phyloP scores from a whole-genome alignment of 2,113 vertebrate genomes.

The Hepsetus odoe region DNA sequence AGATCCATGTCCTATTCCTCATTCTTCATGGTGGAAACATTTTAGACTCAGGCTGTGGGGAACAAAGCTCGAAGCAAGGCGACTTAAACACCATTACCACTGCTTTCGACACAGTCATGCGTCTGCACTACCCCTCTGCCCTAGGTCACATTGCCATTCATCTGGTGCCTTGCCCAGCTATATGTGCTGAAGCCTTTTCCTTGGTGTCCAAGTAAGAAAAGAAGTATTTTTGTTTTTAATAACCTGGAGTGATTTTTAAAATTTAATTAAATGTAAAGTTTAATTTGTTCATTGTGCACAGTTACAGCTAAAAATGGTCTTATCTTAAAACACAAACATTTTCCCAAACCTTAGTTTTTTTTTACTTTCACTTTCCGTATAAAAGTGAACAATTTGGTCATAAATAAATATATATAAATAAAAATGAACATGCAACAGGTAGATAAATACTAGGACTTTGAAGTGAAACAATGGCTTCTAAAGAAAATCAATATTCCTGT shows the following conservation, averaged over 20 bases:
- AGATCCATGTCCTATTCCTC: constrained; percentile 70
- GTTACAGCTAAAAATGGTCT: too few relatives aligned
- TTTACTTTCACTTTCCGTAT: too few relatives aligned
- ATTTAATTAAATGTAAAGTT: too few relatives aligned
- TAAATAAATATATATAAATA: too few relatives aligned
- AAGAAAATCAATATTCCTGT: too few relatives aligned
- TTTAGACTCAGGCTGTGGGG: constrained; percentile 90
- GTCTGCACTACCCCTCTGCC: constrained; percentile 92
- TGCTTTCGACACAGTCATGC: constrained; percentile 91
- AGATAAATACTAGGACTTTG: not conserved
- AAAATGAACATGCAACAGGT: too few relatives aligned
- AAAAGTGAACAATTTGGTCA: too few relatives aligned
- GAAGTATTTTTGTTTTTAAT: not conserved
- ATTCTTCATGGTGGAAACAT: constrained; percentile 95
- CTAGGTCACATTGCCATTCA: constrained; percentile 90
- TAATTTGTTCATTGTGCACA: too few relatives aligned
- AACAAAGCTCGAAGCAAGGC: constrained; percentile 93
- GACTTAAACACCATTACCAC: constrained; percentile 91
- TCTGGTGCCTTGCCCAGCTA: constrained; percentile 92
- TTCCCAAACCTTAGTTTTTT: too few relatives aligned
- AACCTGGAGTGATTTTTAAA: not conserved
- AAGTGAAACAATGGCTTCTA: too few relatives aligned
- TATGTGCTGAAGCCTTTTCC: constrained; percentile 93
- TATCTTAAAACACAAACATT: too few relatives aligned
- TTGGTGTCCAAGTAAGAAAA: constrained; percentile 88